phyloP scores from a whole-genome alignment of 2,888 invertebrate genomes.

The Leistus spinibarbis region DNA sequence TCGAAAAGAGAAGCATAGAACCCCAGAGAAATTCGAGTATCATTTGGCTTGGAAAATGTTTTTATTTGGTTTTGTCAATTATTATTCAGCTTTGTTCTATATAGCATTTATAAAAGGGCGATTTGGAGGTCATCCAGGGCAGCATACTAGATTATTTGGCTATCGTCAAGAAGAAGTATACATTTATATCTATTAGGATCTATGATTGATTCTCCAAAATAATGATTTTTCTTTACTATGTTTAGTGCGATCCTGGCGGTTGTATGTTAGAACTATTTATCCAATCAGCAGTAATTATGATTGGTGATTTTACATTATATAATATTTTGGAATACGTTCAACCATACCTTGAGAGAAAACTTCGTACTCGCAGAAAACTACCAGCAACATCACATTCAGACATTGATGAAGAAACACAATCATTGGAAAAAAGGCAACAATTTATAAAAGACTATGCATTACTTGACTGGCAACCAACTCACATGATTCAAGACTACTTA shows the following conservation, averaged over 20 bases:
- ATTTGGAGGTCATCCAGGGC: conserved; percentile 71
- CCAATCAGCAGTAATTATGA: conserved; percentile 77
- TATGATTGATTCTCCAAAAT: neutral
- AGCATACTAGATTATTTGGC: conserved; percentile 69
- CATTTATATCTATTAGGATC: too few species aligned
- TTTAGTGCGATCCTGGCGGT: conserved; percentile 75
- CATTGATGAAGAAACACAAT: neutral
- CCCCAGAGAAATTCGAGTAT: conserved; percentile 80
- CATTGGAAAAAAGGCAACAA: conserved; percentile 51
- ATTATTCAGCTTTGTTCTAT: conserved; percentile 81
- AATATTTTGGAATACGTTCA: conserved; percentile 74
- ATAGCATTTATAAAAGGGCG: conserved; percentile 73
- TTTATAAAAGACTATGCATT: conserved; percentile 53
- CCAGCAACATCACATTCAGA: conserved; percentile 43
- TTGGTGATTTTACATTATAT: conserved; percentile 77
- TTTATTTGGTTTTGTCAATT: conserved; percentile 81
- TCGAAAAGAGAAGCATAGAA: conserved; percentile 70
- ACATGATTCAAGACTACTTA: conserved; percentile 75
- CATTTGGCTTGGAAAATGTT: conserved; percentile 80
- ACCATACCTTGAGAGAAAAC: conserved; percentile 63
- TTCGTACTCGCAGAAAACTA: conserved; percentile 54
- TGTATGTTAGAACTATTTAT: conserved; percentile 79
- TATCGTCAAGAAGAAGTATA: conserved; percentile 68
- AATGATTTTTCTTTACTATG: neutral
- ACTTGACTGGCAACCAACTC: conserved; percentile 63